Evolutionary conservation across 2,888 invertebrate genomes (phyloP).

Genomic region (Neuroscelio doddi): DNA sequence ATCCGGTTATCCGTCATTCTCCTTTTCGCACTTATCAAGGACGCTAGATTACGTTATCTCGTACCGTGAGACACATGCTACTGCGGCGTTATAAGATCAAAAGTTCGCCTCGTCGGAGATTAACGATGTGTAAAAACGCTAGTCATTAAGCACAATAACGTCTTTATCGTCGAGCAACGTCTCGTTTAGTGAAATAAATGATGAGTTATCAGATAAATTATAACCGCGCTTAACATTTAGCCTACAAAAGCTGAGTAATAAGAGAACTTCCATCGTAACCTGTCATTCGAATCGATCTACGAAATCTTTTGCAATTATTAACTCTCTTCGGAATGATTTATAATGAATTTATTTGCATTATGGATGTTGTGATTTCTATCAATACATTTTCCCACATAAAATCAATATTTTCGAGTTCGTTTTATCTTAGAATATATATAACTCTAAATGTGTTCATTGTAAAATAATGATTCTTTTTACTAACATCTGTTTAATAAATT

Average conservation of each 20-base stretch:
- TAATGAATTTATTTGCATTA: not conserved
- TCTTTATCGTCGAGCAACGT: slow-evolving; percentile 34
- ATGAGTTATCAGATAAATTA: slow-evolving; percentile 5
- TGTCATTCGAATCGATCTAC: not conserved
- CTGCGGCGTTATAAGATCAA: slow-evolving; percentile 32
- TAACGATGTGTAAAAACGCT: slow-evolving; percentile 44
- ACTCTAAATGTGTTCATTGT: too few relatives aligned
- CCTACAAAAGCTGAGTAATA: not conserved
- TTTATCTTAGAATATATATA: too few relatives aligned
- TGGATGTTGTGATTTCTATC: too few relatives aligned
- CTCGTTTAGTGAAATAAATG: slow-evolving; percentile 25
- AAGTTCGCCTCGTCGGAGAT: slow-evolving; percentile 34
- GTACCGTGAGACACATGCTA: slow-evolving; percentile 26
- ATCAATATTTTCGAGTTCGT: too few relatives aligned
- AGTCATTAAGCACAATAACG: slow-evolving; percentile 38
- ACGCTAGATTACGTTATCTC: slow-evolving; percentile 39
- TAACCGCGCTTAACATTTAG: slow-evolving; percentile 1
- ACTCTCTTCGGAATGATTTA: not conserved
- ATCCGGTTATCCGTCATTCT: slow-evolving; percentile 37
- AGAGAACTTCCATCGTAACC: not conserved
- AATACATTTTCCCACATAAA: too few relatives aligned
- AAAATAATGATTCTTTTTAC: too few relatives aligned
- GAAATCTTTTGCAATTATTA: not conserved
- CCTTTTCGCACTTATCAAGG: slow-evolving; percentile 33
- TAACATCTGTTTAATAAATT: too few relatives aligned